Evolutionary conservation across 2,797 vertebrate species (phyloP), one percentile per base, ranked within the genome.

Genomic region (Paratrypauchen microcephalus): DNA sequence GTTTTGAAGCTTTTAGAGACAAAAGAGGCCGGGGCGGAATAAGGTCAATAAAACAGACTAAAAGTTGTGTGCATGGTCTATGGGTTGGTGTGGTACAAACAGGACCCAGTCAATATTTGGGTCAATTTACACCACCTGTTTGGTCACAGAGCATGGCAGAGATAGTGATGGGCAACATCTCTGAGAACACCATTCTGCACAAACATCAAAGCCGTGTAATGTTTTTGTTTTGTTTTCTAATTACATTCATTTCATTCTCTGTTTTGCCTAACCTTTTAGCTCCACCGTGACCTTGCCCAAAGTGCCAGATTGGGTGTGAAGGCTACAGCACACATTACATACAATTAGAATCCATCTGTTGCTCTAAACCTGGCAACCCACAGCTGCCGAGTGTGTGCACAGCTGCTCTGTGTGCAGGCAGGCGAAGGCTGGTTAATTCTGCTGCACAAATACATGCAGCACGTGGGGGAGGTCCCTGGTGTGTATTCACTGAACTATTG

Each of bases 311-410:
- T 39, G 28, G 6, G 28, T 19, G 24, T 21, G 28, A 23, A 62
- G 19, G 60, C n/a, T 23, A 36, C 58, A 41, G 36, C 32, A 16
- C 36, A 16, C 36, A 24, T 24, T 45, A 63, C 21, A 45, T 47
- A 63, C 39, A 63, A 45, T 47, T 63, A 63, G n/a, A 13, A 16
- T 41, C 61, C 61, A 45, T 63, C 61, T 63, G 61, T 63, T 7
- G 36, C 13, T 47, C 12, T 13, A 47, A 15, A 63, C 39, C 39
- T 63, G 39, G 61, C 36, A 63, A 23, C 59, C 32, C 58, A 60
- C 59, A 45, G 41, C 41, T 45, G 41, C 41, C 13, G 41, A 45
- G 41, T 45, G 41, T 16, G 41, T 45, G 41, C 41, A 39, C 60
- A 62, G 60, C 32, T 62, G 60, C 60, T 41, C 3, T 15, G n/a